These are phyloP conservation scores for Eurystomus gularis DNA, from an alignment of 2,113 vertebrate species.

Conservation along the genomic window DNA sequence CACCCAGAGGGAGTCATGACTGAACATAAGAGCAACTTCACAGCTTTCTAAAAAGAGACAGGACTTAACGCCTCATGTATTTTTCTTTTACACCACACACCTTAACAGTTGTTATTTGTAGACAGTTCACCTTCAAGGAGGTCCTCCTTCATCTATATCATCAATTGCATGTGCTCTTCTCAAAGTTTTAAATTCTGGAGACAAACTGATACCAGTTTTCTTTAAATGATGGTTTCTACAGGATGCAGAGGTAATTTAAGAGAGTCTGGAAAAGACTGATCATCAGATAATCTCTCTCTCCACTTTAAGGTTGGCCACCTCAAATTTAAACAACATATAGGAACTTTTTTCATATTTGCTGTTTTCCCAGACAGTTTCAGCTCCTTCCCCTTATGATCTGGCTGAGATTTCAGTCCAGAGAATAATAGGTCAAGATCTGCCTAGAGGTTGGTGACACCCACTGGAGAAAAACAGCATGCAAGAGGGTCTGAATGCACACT, in stretches of 20 bases:
- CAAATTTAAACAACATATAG: neutral
- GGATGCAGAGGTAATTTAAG: neutral
- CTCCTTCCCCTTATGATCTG: neutral
- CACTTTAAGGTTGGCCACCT: neutral
- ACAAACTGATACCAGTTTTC: neutral
- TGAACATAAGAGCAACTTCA: neutral
- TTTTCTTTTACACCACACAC: neutral
- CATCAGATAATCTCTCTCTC: neutral
- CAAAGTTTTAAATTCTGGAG: neutral
- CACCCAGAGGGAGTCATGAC: neutral
- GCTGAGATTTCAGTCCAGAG: neutral
- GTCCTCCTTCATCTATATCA: neutral
- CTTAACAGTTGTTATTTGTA: neutral
- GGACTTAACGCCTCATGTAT: neutral
- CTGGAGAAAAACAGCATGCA: neutral
- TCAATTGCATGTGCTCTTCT: neutral
- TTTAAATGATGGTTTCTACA: neutral
- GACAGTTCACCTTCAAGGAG: neutral
- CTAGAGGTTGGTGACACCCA: accelerated
- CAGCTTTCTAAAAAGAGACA: neutral
- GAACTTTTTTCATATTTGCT: neutral
- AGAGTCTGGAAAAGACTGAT: neutral
- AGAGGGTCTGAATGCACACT: neutral
- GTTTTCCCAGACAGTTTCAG: neutral
- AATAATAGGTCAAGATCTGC: neutral